A percentile compares a stretch with the other conserved stretches of the same genome.
These are phyloP conservation scores for Siniperca obscura DNA, from an alignment of 2,797 vertebrate species.

Conservation along the genomic window DNA sequence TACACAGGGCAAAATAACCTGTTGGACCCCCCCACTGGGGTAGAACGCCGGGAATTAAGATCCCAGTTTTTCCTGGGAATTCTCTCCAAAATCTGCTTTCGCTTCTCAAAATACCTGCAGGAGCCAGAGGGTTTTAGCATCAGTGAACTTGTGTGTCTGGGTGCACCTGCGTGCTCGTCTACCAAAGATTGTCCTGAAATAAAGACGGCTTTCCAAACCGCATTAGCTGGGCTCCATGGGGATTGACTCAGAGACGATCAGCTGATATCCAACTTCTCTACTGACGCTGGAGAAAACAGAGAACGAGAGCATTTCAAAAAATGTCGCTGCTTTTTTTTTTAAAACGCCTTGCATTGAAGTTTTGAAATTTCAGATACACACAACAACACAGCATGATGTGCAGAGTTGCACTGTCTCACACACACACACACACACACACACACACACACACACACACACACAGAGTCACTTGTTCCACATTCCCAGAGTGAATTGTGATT, in stretches of 20 bases:
- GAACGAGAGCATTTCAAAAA: not conserved
- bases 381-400: not conserved
- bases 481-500: conserved; percentile 64
- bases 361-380: not conserved
- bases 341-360: not conserved
- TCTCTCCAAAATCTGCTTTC: not conserved
- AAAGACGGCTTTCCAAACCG: not conserved
- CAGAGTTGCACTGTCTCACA: not conserved
- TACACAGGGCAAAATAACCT: not conserved
- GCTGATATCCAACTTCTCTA: too few species aligned
- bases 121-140: not conserved
- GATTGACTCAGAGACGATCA: too few species aligned
- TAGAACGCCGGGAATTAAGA: too few species aligned
- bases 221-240: too few species aligned
- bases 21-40: not conserved
- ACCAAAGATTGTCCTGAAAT: too few species aligned
- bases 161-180: not conserved
- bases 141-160: not conserved
- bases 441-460: conserved; percentile 31
- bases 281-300: not conserved
- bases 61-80: not conserved
- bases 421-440: not conserved
- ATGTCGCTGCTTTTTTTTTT: not conserved
- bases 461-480: conserved; percentile 37
- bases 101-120: not conserved